Conservation (phyloP, 2,888 invertebrate genomes). For the Melieria omissa region DNA sequence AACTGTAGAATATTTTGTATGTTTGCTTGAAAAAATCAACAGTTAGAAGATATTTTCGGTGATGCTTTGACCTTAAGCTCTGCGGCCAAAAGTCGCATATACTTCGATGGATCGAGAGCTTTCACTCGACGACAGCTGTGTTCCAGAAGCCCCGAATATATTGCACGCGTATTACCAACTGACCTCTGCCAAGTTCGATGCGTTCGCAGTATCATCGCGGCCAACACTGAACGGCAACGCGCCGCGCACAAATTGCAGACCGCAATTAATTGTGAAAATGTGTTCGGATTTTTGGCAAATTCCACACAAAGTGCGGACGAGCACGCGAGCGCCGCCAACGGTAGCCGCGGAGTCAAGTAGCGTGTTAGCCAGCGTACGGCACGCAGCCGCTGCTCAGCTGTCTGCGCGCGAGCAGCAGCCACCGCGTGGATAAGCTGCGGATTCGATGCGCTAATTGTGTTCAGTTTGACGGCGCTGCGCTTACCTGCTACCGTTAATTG, state of each 20-base stretch:
- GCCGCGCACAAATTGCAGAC: slow-evolving; percentile 21
- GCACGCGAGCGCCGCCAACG: neutral
- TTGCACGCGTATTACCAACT: slow-evolving; percentile 11
- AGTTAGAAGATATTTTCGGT: no score
- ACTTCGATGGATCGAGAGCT: no score
- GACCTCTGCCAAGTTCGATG: slow-evolving; percentile 60
- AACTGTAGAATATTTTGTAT: no score
- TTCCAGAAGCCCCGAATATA: no score
- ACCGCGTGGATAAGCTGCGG: neutral
- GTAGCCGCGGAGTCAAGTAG: neutral
- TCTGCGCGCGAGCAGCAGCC: neutral
- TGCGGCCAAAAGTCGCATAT: no score
- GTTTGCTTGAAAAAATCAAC: no score
- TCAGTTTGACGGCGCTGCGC: neutral
- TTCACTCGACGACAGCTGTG: no score
- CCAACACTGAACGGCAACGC: slow-evolving; percentile 28
- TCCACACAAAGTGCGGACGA: neutral
- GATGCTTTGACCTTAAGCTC: no score
- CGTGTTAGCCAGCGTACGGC: neutral
- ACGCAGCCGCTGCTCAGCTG: neutral
- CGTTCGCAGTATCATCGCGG: slow-evolving; percentile 61
- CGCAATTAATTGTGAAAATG: slow-evolving; percentile 16
- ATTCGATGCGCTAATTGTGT: slow-evolving; percentile 10
- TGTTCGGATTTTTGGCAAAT: neutral
- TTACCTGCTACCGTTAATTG: neutral